Conservation (phyloP, 1,140 invertebrate genomes). For the Orchesella cincta region DNA sequence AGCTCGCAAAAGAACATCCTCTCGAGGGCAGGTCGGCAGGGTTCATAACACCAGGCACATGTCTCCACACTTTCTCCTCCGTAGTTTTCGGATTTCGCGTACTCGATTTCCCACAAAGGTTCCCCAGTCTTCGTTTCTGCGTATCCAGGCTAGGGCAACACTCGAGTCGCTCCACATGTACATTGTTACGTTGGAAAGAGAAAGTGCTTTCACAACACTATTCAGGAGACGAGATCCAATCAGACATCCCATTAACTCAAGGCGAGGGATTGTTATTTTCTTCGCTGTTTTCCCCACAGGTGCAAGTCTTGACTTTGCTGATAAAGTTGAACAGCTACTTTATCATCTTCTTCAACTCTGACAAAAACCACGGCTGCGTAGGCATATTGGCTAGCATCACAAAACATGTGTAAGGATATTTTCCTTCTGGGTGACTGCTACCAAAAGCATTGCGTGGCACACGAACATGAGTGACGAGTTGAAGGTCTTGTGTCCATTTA, state of each 20-base stretch:
- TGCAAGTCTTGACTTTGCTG: slow-evolving; percentile 6
- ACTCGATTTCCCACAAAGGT: slow-evolving; percentile 43
- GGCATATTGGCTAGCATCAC: neutral
- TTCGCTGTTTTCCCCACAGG: slow-evolving; percentile 46
- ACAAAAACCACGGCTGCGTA: neutral
- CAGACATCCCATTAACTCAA: neutral
- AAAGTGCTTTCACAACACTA: neutral
- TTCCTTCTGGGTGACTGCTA: neutral
- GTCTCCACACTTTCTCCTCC: slow-evolving; percentile 31
- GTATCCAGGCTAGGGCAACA: slow-evolving; percentile 32
- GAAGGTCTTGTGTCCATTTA: neutral
- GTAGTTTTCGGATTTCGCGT: slow-evolving; percentile 42
- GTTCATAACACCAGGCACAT: slow-evolving; percentile 40
- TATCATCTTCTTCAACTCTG: neutral
- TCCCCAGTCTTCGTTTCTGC: slow-evolving; percentile 19
- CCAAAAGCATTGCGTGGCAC: neutral
- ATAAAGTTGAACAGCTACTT: neutral
- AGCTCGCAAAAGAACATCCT: too few species aligned
- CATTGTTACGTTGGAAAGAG: neutral
- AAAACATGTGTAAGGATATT: neutral
- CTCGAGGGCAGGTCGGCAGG: slow-evolving; percentile 44
- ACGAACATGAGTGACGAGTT: too few species aligned
- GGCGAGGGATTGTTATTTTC: neutral
- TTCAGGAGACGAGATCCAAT: slow-evolving; percentile 39
- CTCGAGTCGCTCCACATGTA: slow-evolving; percentile 43